phyloP scores from a whole-genome alignment of 2,888 invertebrate species.

The Abrostola triplasia region DNA sequence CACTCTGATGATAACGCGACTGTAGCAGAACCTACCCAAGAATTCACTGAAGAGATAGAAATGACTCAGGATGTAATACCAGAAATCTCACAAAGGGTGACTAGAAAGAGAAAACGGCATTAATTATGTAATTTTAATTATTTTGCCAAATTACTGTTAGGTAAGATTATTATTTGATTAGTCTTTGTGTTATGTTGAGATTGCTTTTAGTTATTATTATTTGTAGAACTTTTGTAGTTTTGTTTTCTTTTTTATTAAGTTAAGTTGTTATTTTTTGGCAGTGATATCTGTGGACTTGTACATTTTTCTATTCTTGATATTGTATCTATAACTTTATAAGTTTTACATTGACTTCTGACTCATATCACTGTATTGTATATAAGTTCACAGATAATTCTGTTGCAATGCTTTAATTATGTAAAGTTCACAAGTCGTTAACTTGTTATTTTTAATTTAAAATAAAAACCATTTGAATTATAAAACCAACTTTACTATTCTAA shows the following conservation, averaged over 20 bases:
- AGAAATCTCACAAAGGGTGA: slow-evolving; percentile 71
- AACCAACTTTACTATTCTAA: slow-evolving; percentile 43
- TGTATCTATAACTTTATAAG: not conserved
- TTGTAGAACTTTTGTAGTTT: slow-evolving; percentile 9
- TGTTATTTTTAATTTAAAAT: slow-evolving; percentile 32
- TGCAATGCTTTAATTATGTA: not conserved
- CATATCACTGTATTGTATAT: not conserved
- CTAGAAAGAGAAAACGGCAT: slow-evolving; percentile 72
- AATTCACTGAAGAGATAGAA: slow-evolving; percentile 56
- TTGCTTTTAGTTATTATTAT: slow-evolving; percentile 3
- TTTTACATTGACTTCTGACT: not conserved
- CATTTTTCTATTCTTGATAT: not conserved
- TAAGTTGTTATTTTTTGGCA: not conserved
- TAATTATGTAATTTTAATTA: slow-evolving; percentile 30
- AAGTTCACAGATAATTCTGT: slow-evolving; percentile 1
- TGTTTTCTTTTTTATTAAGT: not conserved
- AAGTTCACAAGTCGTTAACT: slow-evolving; percentile 1
- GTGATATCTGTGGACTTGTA: slow-evolving; percentile 4
- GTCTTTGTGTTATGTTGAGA: slow-evolving; percentile 3
- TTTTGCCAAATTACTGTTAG: slow-evolving; percentile 32
- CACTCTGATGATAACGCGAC: slow-evolving; percentile 47
- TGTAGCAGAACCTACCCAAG: slow-evolving; percentile 29
- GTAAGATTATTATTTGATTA: slow-evolving; percentile 35
- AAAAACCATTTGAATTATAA: slow-evolving; percentile 34
- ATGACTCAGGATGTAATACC: slow-evolving; percentile 66